These are phyloP conservation scores for Drosophila testacea DNA, from an alignment of 2,888 invertebrate species.

Conservation along the genomic window DNA sequence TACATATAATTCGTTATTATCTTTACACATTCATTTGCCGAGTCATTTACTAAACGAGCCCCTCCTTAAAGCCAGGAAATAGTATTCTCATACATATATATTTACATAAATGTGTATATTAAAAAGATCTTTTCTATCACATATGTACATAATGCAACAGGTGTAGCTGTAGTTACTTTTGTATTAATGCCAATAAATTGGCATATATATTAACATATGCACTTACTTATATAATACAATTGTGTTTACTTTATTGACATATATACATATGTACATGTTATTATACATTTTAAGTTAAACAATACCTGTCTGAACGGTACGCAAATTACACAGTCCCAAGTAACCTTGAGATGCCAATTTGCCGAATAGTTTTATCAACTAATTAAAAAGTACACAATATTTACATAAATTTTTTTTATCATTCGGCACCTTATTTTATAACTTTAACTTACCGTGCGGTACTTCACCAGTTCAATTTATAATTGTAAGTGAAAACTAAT, in stretches of 20 bases:
- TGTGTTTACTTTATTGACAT: too few species aligned
- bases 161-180: conserved; percentile 3
- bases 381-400: background rate
- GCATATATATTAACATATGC: background rate
- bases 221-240: too few species aligned
- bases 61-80: conserved; percentile 2
- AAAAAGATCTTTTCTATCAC: background rate
- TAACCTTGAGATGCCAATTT: conserved; percentile 8
- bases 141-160: conserved; percentile 20
- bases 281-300: background rate
- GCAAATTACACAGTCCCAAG: background rate
- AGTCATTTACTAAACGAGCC: background rate
- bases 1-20: background rate
- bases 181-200: background rate
- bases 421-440: background rate
- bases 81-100: background rate
- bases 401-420: background rate
- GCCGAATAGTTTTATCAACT: background rate
- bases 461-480: background rate
- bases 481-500: conserved; percentile 12
- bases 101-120: background rate
- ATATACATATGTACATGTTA: background rate
- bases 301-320: too few species aligned
- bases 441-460: conserved; percentile 3
- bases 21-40: background rate